Percentiles rank a stretch among this genome's conserved stretches.
These are phyloP conservation scores for Colletes latitarsis DNA, from an alignment of 1,140 invertebrate genomes.

Conservation along the genomic window DNA sequence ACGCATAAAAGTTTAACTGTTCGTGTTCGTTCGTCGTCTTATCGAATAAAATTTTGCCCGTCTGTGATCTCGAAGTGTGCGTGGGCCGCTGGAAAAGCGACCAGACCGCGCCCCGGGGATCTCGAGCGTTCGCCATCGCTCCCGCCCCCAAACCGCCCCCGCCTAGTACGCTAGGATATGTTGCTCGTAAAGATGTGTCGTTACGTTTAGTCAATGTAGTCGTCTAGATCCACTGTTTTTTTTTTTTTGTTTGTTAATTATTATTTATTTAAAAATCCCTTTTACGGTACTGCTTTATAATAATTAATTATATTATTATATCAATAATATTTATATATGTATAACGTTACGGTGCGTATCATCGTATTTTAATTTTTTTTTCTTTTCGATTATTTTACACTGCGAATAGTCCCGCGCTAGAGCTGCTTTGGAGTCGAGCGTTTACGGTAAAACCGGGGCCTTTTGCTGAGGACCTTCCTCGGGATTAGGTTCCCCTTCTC, in stretches of 20 bases:
- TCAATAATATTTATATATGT: constrained; percentile 69
- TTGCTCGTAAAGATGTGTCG: constrained; percentile 77
- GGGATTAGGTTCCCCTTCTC: neutral
- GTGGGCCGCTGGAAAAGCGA: neutral
- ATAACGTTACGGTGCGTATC: constrained; percentile 71
- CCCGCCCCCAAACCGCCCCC: constrained; percentile 21
- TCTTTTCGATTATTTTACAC: constrained; percentile 74
- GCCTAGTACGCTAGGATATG: constrained; percentile 79
- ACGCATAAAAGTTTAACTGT: too few species aligned
- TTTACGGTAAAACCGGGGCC: constrained; percentile 50
- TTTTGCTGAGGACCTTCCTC: neutral
- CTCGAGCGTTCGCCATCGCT: neutral
- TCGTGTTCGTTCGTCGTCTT: too few species aligned
- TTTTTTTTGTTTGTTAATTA: neutral
- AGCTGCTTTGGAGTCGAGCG: constrained; percentile 50
- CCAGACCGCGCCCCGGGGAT: constrained; percentile 4
- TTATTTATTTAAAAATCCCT: constrained; percentile 68
- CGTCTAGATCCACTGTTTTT: constrained; percentile 64
- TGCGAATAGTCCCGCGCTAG: constrained; percentile 62
- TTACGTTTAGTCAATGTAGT: constrained; percentile 72
- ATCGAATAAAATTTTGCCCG: too few species aligned
- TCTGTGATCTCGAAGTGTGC: neutral
- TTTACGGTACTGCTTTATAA: constrained; percentile 68
- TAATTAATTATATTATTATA: constrained; percentile 54
- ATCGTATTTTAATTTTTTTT: constrained; percentile 45